These are phyloP conservation scores for Pheosia gnoma DNA, from an alignment of 2,888 invertebrate species.

Conservation along the genomic window DNA sequence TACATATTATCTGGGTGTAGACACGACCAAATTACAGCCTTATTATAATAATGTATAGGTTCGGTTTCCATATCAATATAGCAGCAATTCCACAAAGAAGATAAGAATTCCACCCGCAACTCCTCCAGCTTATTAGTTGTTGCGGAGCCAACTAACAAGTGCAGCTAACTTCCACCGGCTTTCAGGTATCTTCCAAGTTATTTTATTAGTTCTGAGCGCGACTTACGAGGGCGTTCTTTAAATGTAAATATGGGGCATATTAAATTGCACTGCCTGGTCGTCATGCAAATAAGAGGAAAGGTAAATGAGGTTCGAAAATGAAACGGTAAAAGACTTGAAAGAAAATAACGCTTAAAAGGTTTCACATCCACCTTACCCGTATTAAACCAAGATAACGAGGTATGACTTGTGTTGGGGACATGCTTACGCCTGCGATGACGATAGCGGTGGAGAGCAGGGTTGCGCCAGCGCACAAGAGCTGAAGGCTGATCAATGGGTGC, in stretches of 20 bases:
- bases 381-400: no score
- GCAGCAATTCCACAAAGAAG: neutral
- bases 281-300: neutral
- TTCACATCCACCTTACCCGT: neutral
- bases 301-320: neutral
- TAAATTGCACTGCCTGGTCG: neutral
- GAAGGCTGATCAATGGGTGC: no score
- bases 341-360: neutral
- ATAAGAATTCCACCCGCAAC: neutral
- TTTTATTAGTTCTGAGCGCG: slow-evolving; percentile 11
- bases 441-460: no score
- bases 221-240: slow-evolving; percentile 10
- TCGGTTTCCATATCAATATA: neutral
- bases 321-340: neutral
- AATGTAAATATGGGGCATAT: slow-evolving; percentile 10
- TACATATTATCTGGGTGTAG: no score
- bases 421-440: no score
- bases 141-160: slow-evolving; percentile 9
- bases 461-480: no score
- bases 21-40: no score
- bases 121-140: slow-evolving; percentile 5
- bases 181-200: slow-evolving; percentile 10
- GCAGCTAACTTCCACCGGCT: slow-evolving; percentile 9
- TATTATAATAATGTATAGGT: neutral
- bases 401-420: no score